Conservation (phyloP, 2,113 vertebrate genomes). For the Herpetotheres cachinnans region DNA sequence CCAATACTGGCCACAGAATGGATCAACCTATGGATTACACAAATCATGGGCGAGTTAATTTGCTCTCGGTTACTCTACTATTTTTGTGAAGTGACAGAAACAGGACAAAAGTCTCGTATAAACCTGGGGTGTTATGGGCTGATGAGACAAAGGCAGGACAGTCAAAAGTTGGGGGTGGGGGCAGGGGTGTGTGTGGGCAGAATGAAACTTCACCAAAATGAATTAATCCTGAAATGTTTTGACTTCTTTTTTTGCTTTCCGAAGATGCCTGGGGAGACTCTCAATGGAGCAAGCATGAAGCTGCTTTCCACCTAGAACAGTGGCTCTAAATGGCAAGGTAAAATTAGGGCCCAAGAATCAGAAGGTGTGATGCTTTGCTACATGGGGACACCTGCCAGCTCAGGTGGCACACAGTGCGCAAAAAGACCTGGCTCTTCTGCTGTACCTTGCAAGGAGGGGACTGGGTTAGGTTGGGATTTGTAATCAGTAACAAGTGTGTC, state of each 20-base stretch:
- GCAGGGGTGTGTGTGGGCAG: too few relatives aligned
- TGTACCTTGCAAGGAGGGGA: not conserved
- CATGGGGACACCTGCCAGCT: not conserved
- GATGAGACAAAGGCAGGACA: not conserved
- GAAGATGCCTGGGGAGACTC: not conserved
- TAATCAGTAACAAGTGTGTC: not conserved
- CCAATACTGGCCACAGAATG: not conserved
- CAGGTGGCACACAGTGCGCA: too few relatives aligned
- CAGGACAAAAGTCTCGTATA: not conserved
- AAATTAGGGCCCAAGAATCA: not conserved
- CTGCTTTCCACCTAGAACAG: not conserved
- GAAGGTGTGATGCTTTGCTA: not conserved
- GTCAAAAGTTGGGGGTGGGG: fast-evolving
- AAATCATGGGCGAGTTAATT: not conserved
- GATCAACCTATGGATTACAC: not conserved
- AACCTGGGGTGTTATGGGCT: not conserved
- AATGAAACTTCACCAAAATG: not conserved
- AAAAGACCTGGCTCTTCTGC: not conserved
- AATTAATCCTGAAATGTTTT: not conserved
- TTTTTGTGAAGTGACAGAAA: not conserved
- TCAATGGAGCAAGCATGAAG: not conserved
- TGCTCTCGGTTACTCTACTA: not conserved
- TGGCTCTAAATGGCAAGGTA: not conserved
- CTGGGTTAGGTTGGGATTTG: not conserved
- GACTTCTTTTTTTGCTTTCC: not conserved